Base-by-base conservation (phyloP, 1,140 invertebrate genomes). In the Drosophila gunungcola region DNA sequence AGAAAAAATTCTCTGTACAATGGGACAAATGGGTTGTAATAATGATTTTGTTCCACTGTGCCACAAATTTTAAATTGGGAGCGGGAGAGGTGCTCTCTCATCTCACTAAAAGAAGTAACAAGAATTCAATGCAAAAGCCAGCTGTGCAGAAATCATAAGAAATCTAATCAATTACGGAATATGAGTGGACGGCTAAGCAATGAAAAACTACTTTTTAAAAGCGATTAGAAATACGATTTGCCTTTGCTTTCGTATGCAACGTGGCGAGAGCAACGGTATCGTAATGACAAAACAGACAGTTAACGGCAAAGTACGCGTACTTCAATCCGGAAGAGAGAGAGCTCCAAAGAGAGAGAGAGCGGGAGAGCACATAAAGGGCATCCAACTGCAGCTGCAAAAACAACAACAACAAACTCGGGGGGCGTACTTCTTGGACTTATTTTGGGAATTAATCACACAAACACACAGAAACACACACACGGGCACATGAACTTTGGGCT, bases 281-380 rank as follows among this genome's bases (percentile, higher is more conserved):
- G 75, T 57, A 84, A 84, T 84, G 81, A 84, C 80, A 88, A 83
- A 77, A 78, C 72, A 70, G 67, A 69, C 83, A 80, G 72, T 88
- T 83, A 89, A 83, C 84, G 65, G 72, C 76, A 61, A 77, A 77
- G 73, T 80, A 62, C 56, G 70, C 55, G 64, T 80, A 72, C 65
- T 72, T 51, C 61, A 41, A 11, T 42, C 58, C 65, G 42, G 39
- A 49, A 73, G 69, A 70, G 42, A 46, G 65, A 61, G 48, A 52
- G 36, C 36, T 13, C 16, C 57, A 25, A 68, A 42, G 48, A 36
- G 43, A 45, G 10, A 29, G 49, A 32, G 54, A 64, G 80, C 41
- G 53, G n/a, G 68, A 49, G 73, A 76, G 32, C 21, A 29, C 42
- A 25, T 41, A 78, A 89, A 83, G 79, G 81, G 68, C 81, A 81